A percentile compares a stretch with the other conserved stretches of the same genome.
Conservation (phyloP, 2,888 invertebrate species). For the Petrophora chlorosata region DNA sequence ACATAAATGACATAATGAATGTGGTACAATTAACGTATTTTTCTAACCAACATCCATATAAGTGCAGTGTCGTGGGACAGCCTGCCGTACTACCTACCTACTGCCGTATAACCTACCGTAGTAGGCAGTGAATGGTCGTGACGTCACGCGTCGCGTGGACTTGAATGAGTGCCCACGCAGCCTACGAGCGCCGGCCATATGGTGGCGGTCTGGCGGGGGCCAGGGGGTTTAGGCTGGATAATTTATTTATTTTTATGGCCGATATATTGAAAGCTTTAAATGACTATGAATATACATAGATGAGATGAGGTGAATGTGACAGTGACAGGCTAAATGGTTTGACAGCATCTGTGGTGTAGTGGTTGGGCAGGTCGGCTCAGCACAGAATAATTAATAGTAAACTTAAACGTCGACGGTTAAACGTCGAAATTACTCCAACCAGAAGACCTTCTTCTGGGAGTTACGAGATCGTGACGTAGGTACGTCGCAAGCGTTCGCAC, state of each 20-base stretch:
- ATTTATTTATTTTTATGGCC: slow-evolving; percentile 9
- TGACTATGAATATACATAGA: neutral
- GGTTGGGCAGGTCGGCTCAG: too few species aligned
- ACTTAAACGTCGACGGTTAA: too few species aligned
- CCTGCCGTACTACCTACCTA: slow-evolving; percentile 33
- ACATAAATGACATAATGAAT: too few species aligned
- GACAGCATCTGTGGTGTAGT: too few species aligned
- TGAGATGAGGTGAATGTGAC: too few species aligned
- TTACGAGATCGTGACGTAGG: too few species aligned
- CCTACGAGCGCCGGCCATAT: slow-evolving; percentile 51
- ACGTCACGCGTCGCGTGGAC: slow-evolving; percentile 57
- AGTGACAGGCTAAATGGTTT: too few species aligned
- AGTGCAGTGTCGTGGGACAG: slow-evolving; percentile 26
- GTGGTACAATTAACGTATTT: neutral
- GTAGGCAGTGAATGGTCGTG: slow-evolving; percentile 61
- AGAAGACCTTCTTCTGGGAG: too few species aligned
- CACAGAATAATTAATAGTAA: too few species aligned
- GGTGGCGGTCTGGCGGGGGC: slow-evolving; percentile 35
- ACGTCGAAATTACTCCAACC: too few species aligned
- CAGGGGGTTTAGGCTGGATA: neutral
- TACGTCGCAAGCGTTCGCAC: too few species aligned
- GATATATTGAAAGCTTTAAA: slow-evolving; percentile 15
- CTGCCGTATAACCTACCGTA: slow-evolving; percentile 38
- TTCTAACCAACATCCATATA: slow-evolving; percentile 12
- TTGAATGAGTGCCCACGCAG: slow-evolving; percentile 51